phyloP scores from a whole-genome alignment of 1,140 invertebrate species.

The Zelostemma sp. region DNA sequence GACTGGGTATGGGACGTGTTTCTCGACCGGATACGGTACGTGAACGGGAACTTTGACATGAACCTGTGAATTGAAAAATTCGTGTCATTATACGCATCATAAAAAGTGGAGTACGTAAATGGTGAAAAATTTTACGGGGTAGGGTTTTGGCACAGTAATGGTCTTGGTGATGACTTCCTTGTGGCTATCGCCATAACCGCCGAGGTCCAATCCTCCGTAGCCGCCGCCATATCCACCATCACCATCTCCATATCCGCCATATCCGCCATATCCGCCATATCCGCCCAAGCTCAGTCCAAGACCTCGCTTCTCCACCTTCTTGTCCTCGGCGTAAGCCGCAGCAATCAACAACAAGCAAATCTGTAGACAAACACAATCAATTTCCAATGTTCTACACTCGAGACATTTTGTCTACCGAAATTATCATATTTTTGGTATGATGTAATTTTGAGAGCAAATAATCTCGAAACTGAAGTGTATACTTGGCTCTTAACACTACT shows the following conservation, averaged over 20 bases:
- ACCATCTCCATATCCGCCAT: slow-evolving; percentile 35
- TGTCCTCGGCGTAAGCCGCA: slow-evolving; percentile 57
- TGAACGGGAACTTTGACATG: no score
- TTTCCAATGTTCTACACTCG: no score
- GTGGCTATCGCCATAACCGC: slow-evolving; percentile 13
- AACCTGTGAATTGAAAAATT: no score
- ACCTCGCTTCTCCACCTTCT: slow-evolving; percentile 64
- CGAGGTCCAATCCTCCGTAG: slow-evolving; percentile 16
- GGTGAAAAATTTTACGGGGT: no score
- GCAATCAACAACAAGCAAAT: slow-evolving; percentile 62
- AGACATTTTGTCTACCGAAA: neutral
- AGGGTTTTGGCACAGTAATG: slow-evolving; percentile 55
- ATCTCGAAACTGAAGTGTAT: no score
- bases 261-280: slow-evolving; percentile 27
- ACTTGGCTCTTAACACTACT: no score
- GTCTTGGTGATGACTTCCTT: slow-evolving; percentile 56
- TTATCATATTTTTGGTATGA: no score
- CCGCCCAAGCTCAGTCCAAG: slow-evolving; percentile 44
- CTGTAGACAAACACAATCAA: slow-evolving; percentile 40
- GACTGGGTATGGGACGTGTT: no score
- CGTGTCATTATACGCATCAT: no score
- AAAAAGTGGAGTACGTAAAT: no score
- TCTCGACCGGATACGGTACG: no score
- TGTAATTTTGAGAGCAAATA: no score
- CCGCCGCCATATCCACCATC: slow-evolving; percentile 40